Percentiles rank a stretch among this genome's conserved stretches.
These are phyloP conservation scores for Zele albiditarsus DNA, from an alignment of 2,888 invertebrate genomes.

Conservation along the genomic window DNA sequence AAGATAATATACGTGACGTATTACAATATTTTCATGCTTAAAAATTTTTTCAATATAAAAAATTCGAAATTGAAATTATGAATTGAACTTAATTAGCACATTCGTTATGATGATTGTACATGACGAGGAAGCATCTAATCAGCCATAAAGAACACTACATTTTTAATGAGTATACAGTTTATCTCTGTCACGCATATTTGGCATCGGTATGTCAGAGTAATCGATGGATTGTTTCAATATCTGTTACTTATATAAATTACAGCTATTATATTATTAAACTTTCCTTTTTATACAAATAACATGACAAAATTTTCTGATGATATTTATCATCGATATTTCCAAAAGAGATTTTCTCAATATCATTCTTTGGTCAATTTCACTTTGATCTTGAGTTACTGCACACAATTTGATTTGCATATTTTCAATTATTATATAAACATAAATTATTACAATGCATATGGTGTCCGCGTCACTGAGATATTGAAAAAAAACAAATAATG, in stretches of 20 bases:
- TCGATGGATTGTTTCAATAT: background rate
- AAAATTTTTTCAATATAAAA: slow-evolving; percentile 23
- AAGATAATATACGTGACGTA: slow-evolving; percentile 6
- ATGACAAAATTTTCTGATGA: background rate
- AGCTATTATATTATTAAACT: background rate
- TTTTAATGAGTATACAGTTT: background rate
- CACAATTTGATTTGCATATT: too few species aligned
- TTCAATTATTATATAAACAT: too few species aligned
- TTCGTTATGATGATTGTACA: background rate
- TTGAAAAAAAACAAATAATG: too few species aligned
- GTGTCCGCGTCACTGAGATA: too few species aligned
- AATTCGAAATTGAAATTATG: background rate
- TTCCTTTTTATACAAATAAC: background rate
- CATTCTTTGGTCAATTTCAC: too few species aligned
- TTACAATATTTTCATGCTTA: background rate
- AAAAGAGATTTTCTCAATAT: too few species aligned
- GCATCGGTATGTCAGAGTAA: background rate
- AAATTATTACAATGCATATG: too few species aligned
- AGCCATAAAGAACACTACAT: background rate
- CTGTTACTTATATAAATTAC: background rate
- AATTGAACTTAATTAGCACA: background rate
- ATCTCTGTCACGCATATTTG: background rate
- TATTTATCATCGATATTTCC: too few species aligned
- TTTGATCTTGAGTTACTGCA: too few species aligned
- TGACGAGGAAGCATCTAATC: background rate